Percentiles rank a stretch among this genome's conserved stretches.
Evolutionary conservation across 2,888 invertebrate genomes (phyloP).

Genomic region (Eilema sororculum): DNA sequence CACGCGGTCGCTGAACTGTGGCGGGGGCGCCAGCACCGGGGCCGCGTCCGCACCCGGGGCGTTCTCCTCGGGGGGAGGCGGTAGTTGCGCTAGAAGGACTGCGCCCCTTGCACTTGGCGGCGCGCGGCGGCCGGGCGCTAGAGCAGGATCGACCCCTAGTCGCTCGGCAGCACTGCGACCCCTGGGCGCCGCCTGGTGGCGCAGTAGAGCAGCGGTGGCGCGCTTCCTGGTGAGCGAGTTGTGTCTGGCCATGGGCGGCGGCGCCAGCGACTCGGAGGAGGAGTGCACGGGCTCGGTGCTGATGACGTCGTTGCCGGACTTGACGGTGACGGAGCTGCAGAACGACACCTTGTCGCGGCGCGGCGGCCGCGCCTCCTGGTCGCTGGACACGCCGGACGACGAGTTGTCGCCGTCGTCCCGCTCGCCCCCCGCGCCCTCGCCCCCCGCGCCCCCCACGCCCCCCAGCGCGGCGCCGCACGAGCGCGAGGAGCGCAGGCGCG

Average conservation of each 20-base stretch:
- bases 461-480: constrained; percentile 94
- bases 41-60: constrained; percentile 78
- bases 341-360: constrained; percentile 82
- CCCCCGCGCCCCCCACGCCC: constrained; percentile 88
- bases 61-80: constrained; percentile 93
- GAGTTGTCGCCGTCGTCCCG: constrained; percentile 95
- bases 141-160: constrained; percentile 91
- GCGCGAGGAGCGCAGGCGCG: constrained; percentile 94
- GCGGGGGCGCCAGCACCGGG: constrained; percentile 91
- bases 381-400: constrained; percentile 95
- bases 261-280: constrained; percentile 79
- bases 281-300: constrained; percentile 85
- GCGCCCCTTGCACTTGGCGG: constrained; percentile 66
- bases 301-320: constrained; percentile 84
- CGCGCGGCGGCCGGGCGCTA: constrained; percentile 67
- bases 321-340: constrained; percentile 83
- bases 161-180: constrained; percentile 90
- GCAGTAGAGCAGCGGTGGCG: constrained; percentile 86
- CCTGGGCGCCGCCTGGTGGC: constrained; percentile 74
- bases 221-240: constrained; percentile 88
- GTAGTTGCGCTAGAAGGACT: constrained; percentile 91
- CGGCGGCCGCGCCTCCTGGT: constrained; percentile 88
- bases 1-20: constrained; percentile 96
- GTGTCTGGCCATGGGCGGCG: constrained; percentile 86
- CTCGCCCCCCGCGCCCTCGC: constrained; percentile 71